Conservation (phyloP, 2,797 vertebrate species). For the Argyrosomus regius region DNA sequence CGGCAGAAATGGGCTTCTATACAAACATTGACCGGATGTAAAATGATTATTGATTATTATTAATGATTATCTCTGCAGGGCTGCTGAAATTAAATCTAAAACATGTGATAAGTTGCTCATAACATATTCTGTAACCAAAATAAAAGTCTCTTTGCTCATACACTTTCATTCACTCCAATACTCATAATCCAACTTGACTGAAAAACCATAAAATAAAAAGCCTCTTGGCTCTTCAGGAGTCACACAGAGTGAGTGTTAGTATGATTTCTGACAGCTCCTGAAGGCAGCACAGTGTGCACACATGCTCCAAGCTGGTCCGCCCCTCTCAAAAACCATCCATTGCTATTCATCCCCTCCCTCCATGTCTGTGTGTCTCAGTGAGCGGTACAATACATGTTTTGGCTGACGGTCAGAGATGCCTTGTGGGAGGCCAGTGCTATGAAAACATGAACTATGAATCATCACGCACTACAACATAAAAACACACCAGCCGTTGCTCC, state of each 20-base stretch:
- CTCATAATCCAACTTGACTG: background rate
- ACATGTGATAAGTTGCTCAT: background rate
- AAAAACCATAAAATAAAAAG: background rate
- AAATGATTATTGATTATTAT: background rate
- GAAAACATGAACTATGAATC: constrained; percentile 53
- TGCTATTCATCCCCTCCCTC: constrained; percentile 48
- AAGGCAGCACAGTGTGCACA: constrained; percentile 64
- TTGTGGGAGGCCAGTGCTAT: constrained; percentile 21
- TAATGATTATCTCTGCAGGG: background rate
- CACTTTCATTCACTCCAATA: background rate
- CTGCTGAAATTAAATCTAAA: background rate
- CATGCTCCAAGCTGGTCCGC: constrained; percentile 50
- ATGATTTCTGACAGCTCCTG: constrained; percentile 35
- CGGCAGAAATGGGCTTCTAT: background rate
- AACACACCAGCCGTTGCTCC: constrained; percentile 12
- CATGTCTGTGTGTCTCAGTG: constrained; percentile 18
- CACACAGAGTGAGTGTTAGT: background rate
- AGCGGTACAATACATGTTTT: constrained; percentile 46
- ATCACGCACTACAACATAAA: constrained; percentile 22
- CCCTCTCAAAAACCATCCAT: constrained; percentile 53
- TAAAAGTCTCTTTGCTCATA: too few relatives aligned
- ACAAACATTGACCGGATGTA: background rate
- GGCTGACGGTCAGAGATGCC: constrained; percentile 41
- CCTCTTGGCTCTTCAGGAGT: background rate
- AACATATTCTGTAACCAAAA: background rate